These are phyloP conservation scores for Aurelia coerulea DNA, from an alignment of 30 jellyfish, hydroid and myxozoan species.

Conservation along the genomic window DNA sequence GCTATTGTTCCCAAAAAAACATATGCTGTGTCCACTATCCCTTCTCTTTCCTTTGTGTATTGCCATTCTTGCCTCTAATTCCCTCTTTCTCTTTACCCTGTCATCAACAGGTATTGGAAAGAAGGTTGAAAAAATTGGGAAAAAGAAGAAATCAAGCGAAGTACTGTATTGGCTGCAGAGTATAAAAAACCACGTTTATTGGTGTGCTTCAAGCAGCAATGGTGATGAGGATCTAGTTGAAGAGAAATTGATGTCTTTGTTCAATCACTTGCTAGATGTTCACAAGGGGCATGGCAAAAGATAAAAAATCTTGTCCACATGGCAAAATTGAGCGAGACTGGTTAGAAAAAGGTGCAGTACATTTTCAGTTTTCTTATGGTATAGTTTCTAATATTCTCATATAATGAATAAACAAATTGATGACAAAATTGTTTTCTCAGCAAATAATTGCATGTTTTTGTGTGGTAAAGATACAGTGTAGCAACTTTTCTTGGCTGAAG, in stretches of 20 bases:
- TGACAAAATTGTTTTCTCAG: no score
- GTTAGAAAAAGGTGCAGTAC: slow-evolving; percentile 1
- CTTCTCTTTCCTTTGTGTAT: background rate
- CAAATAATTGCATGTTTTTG: no score
- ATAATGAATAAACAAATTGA: no score
- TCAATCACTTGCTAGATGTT: slow-evolving; percentile 3
- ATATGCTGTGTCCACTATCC: background rate
- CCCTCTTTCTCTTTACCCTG: background rate
- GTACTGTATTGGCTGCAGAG: slow-evolving; percentile 9
- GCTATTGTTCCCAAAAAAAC: no score
- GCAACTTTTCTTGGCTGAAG: no score
- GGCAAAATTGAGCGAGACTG: slow-evolving; percentile 18
- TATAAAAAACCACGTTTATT: slow-evolving; percentile 9
- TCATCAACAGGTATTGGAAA: slow-evolving; percentile 15
- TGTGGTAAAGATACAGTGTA: no score
- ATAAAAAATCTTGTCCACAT: slow-evolving; percentile 22
- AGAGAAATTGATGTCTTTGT: slow-evolving; percentile 12
- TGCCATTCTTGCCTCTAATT: background rate
- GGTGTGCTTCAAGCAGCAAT: background rate
- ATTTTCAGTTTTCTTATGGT: background rate
- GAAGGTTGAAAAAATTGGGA: slow-evolving; percentile 18
- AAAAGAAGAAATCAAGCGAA: background rate
- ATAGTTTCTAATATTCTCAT: no score
- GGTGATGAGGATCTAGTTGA: background rate
- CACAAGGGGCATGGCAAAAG: slow-evolving; percentile 13